Base-by-base conservation (phyloP, 2,113 vertebrate genomes). In the Chloroceryle aenea region DNA sequence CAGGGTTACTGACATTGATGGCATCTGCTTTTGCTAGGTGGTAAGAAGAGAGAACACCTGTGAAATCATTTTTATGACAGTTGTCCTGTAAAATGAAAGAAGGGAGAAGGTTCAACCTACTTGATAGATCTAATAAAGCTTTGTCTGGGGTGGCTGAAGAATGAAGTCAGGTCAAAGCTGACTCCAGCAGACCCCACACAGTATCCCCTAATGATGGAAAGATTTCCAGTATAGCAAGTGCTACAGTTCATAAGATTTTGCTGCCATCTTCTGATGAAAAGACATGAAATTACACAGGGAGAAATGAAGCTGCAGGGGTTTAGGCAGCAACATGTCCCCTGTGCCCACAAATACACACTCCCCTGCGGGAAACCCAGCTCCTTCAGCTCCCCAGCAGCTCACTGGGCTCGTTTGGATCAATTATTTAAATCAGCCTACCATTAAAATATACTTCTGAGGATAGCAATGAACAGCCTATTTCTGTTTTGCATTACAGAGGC, bases 231-330 rank as follows among this genome's bases (percentile, higher is more conserved):
- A 50, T 12, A 77, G 42, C 36, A 72, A 66, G 48, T 19, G 81
- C 6, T 50, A 64, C 5, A 5, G 77, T 96, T 91, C 61, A 25
- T 94, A 90, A 97, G 92, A 97, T 97, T 97, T 90, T 98, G 97
- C 98, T 98, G 98, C 98, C 98, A 97, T 96, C 98, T 98, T 97
- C 98, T 98, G 98, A 97, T 98, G 93, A 76, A 93, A 95, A 93
- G 56, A 32, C 40, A 77, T 22, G 19, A 38, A 53, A 38, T 40
- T 71, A 26, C 16, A 16, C 6, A 50, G 55, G 56, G 66, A 82
- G 47, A 48, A 68, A 69, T 2, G 25, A 47, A 38, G 61, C 71
- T 45, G 3, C 69, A 17, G 55, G 67, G 18, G 40, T 78, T 26
- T 29, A 64, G 72, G 64, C 66, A 87, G 85, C 71, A 23, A 9